Base-by-base conservation (phyloP, 1,140 invertebrate genomes). In the Bombus cullumanus region DNA sequence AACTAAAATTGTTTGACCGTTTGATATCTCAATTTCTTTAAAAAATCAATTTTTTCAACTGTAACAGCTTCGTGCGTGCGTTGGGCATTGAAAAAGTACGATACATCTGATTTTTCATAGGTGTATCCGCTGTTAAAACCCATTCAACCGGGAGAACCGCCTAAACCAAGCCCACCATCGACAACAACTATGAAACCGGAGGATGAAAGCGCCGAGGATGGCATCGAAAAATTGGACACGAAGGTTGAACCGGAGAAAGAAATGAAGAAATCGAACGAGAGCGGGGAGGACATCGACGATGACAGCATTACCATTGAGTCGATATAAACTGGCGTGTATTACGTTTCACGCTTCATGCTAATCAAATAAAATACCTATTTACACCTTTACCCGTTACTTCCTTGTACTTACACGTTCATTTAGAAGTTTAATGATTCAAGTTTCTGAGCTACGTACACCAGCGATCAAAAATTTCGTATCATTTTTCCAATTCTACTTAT, bases 171-270 rank as follows among this genome's bases (percentile, higher is more conserved):
- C 18, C 34, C 81, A 12, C 85, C 90, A 28, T 68, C 86, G 13
- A 79, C 87, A 28, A 66, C 90, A 43, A 71, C 85, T 13, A 68
- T 74, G 18, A 72, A 72, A 62, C 81, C 91, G 31, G 75, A 73
- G 81, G 43, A 37, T 25, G 22, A 83, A 41, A 72, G 79, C n/a
- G 59, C 53, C 22, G 90, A 92, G 12, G 92, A 91, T 59, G 85
- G 86, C 0, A 87, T 93, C 43, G 93, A 94, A 41, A 93, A 92
- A 31, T 81, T 94, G 53, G 93, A 94, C 43, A 81, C 89, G 31
- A 93, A 93, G 89, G 25, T 91, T 3, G 89, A 92, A 9, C 82
- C 90, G 13, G 81, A 86, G 15, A 83, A 66, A 18, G 87, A 83
- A 34, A 81, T 5, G 22, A 83, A 81, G 31, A 85, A 89, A 28